Evolutionary conservation across 2,888 invertebrate species (phyloP).

Genomic region (Stegana nigrithorax): DNA sequence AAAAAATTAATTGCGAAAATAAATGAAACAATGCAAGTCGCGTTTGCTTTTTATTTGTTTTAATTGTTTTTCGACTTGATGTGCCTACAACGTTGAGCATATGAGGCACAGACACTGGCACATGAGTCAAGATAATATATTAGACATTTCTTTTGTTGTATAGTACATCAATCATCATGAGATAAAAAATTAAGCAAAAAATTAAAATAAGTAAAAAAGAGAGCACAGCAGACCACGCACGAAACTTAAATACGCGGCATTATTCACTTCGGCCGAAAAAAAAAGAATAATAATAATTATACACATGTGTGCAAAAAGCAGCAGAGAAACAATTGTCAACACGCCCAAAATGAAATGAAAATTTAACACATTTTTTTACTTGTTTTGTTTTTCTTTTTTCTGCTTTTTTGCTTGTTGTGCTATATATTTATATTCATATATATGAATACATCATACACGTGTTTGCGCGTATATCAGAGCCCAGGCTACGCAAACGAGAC

Average conservation of each 20-base stretch:
- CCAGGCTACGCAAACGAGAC: slow-evolving; percentile 1
- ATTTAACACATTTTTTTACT: background rate
- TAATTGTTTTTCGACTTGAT: background rate
- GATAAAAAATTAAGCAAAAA: background rate
- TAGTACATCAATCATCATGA: slow-evolving; percentile 4
- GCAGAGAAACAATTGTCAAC: slow-evolving; percentile 13
- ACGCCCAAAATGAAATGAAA: background rate
- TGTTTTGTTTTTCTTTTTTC: background rate
- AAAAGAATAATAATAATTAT: background rate
- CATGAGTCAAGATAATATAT: background rate
- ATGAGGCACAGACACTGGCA: background rate
- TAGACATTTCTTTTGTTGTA: slow-evolving; percentile 16
- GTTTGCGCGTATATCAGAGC: too few relatives aligned
- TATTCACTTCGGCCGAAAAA: background rate
- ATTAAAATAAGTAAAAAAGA: background rate
- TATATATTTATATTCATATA: background rate
- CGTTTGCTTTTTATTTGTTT: background rate
- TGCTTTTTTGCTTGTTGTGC: background rate
- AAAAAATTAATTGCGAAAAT: slow-evolving; percentile 16
- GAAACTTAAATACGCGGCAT: background rate
- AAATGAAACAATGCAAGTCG: slow-evolving; percentile 2
- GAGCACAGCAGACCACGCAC: slow-evolving; percentile 2
- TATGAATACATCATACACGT: too few relatives aligned
- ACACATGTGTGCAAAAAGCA: background rate
- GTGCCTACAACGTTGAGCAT: too few relatives aligned